Evolutionary conservation across 2,888 invertebrate genomes (phyloP).

Genomic region (Melitaea athalia): DNA sequence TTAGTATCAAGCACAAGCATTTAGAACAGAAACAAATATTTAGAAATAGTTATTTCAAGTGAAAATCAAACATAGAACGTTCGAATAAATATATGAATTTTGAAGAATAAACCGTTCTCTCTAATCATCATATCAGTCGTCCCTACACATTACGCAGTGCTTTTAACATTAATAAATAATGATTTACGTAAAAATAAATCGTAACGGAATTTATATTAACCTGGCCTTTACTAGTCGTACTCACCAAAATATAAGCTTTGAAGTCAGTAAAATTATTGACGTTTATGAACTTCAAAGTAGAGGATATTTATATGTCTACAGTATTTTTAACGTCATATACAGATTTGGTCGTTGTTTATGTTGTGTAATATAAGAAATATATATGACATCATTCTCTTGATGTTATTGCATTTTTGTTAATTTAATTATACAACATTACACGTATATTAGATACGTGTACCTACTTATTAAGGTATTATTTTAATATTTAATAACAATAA

Average conservation of each 20-base stretch:
- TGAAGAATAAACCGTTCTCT: too few species aligned
- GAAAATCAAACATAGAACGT: too few species aligned
- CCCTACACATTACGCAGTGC: too few species aligned
- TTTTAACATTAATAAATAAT: not conserved
- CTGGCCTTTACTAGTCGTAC: not conserved
- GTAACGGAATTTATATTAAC: not conserved
- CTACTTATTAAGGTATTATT: not conserved
- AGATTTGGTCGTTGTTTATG: slow-evolving; percentile 2
- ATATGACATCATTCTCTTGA: not conserved
- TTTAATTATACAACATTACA: not conserved
- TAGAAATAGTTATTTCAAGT: too few species aligned
- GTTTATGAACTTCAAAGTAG: slow-evolving; percentile 5
- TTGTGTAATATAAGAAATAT: not conserved
- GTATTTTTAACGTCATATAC: slow-evolving; percentile 9
- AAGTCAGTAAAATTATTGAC: not conserved
- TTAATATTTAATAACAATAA: not conserved
- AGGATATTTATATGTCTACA: slow-evolving; percentile 6
- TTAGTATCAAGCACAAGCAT: too few species aligned
- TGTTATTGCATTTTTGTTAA: not conserved
- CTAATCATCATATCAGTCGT: too few species aligned
- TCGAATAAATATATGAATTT: too few species aligned
- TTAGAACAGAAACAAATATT: too few species aligned
- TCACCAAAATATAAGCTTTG: not conserved
- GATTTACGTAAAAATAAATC: not conserved
- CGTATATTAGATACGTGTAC: not conserved